A percentile compares a stretch with the other conserved stretches of the same genome.
These are phyloP conservation scores for Gymnogyps californianus DNA, from an alignment of 2,113 vertebrate genomes.

Conservation along the genomic window DNA sequence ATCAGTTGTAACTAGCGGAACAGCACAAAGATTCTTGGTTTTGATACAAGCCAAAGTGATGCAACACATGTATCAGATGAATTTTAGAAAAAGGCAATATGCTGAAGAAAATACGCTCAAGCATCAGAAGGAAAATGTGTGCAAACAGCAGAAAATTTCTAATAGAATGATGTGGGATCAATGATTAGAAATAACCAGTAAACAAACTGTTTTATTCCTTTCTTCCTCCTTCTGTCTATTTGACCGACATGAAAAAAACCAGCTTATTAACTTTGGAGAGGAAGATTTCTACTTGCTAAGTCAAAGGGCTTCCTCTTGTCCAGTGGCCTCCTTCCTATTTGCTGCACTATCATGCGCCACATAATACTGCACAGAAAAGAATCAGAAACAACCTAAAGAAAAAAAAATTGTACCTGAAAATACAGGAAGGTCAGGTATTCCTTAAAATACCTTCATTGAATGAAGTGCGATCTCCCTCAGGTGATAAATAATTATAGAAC, in stretches of 20 bases:
- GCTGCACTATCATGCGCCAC: neutral
- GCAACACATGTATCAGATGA: neutral
- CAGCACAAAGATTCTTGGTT: neutral
- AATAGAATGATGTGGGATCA: neutral
- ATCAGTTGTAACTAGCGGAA: neutral
- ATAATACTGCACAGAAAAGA: neutral
- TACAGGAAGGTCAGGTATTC: neutral
- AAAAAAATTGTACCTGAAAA: neutral
- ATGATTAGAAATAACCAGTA: neutral
- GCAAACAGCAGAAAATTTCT: neutral
- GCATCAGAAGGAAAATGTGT: neutral
- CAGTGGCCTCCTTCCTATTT: neutral
- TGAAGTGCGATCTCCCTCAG: neutral
- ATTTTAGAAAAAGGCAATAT: neutral
- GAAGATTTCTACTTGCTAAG: neutral
- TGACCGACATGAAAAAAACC: neutral
- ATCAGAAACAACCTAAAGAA: neutral
- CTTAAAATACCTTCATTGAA: slow-evolving; percentile 17
- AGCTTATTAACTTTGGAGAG: neutral
- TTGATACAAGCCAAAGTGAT: neutral
- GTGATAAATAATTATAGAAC: slow-evolving; percentile 47
- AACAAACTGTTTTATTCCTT: neutral
- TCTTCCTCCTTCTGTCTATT: neutral
- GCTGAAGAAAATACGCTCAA: neutral
- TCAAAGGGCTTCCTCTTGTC: neutral